Base-by-base conservation (phyloP, 2,888 invertebrate species). In the Sturmia bella region DNA sequence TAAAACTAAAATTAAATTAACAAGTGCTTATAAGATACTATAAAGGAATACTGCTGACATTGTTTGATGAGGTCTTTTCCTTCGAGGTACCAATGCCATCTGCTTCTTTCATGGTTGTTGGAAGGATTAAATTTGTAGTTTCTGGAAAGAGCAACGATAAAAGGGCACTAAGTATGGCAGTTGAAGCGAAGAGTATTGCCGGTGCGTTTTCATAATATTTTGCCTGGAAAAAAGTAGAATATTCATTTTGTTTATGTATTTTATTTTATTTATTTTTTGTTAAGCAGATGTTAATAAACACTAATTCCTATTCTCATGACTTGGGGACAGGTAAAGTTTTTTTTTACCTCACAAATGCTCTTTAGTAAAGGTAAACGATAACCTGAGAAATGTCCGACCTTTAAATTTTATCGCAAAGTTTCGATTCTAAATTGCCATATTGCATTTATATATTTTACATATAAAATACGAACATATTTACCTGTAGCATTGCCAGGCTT, bases 71-170 rank as follows among this genome's bases (percentile, higher is more conserved):
- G 39, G 63, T 24, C 45, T 74, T 83, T 24, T 81, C 86, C 59
- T 86, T 86, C 52, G 86, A 86, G 15, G 79, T 72, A 3, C 89
- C 89, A 72, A 93, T 90, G 27, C 89, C 88, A 86, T 93, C 92
- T 0, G 94, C 94, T 85, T 94, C 94, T 48, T 91, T 89, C 80
- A 94, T 92, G 75, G 93, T 94, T 86, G 94, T 93, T 1, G 94
- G 94, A 56, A 94, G 88, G 11, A 92, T 91, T 41, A 92, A 91
- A 89, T 93, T 91, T 39, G 93, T 92, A 3, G 94, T 94, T 91
- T 94, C 94, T 0, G 94, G 94, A 56, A 94, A 94, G 57, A 92
- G 91, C 85, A 94, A 89, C 87, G 93, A 92, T 66, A 94, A 90
- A 24, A 89, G 90, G 27, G 92, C 94, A 11, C 94, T 92, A 45